These are phyloP conservation scores for Heteromyza rotundicornis DNA, from an alignment of 2,888 invertebrate genomes.

Conservation along the genomic window DNA sequence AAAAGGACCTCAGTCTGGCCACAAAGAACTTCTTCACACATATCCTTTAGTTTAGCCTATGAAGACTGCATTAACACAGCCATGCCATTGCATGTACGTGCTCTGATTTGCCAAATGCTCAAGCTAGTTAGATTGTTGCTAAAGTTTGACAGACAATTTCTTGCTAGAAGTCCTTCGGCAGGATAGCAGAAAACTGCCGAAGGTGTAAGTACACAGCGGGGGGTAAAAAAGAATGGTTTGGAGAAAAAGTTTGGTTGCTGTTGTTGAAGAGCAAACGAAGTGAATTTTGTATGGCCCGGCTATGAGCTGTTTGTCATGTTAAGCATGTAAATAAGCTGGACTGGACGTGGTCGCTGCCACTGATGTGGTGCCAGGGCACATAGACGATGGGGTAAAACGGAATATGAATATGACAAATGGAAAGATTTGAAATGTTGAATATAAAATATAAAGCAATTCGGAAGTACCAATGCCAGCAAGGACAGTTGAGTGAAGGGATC, in stretches of 20 bases:
- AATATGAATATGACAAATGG: too few relatives aligned
- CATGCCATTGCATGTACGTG: neutral
- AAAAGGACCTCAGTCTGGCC: neutral
- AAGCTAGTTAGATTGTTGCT: too few relatives aligned
- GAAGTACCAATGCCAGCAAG: too few relatives aligned
- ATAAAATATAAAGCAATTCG: too few relatives aligned
- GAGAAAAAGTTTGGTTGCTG: too few relatives aligned
- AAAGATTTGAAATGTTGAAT: too few relatives aligned
- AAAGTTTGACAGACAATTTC: neutral
- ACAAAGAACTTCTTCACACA: slow-evolving; percentile 8
- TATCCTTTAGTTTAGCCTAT: neutral
- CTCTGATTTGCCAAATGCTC: too few relatives aligned
- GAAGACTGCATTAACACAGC: slow-evolving; percentile 5
- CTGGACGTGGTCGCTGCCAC: neutral
- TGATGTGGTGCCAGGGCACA: too few relatives aligned
- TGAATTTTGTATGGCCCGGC: slow-evolving; percentile 1
- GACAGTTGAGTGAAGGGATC: too few relatives aligned
- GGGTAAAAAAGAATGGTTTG: neutral
- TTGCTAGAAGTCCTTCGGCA: neutral
- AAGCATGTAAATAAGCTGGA: slow-evolving; percentile 19
- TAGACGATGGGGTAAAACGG: too few relatives aligned
- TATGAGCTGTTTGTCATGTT: slow-evolving; percentile 9
- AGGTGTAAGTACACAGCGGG: neutral
- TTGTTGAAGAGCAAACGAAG: slow-evolving; percentile 8
- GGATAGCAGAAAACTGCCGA: neutral